Evolutionary conservation across 2,113 vertebrate genomes (phyloP).

Genomic region (Syngnathus floridae): DNA sequence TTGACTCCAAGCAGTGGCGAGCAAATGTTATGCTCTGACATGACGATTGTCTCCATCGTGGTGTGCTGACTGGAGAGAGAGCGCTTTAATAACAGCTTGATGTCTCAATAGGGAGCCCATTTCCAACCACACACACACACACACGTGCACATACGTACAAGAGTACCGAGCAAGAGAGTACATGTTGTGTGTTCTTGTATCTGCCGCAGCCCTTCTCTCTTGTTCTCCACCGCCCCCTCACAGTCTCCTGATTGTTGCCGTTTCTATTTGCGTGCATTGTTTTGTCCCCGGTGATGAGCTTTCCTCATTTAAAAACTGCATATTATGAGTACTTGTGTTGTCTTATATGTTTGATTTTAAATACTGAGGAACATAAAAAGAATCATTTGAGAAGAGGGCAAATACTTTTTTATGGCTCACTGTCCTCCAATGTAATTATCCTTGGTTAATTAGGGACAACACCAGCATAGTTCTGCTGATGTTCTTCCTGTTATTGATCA

Average conservation of each 20-base stretch:
- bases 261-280: constrained; percentile 12
- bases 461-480: too few species aligned
- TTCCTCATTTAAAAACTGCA: neutral
- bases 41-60: constrained; percentile 38
- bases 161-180: constrained; percentile 2
- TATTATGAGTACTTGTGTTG: too few species aligned
- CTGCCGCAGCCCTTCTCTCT: constrained; percentile 2
- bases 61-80: constrained; percentile 7
- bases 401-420: too few species aligned
- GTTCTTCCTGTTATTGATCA: too few species aligned
- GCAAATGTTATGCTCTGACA: constrained; percentile 21
- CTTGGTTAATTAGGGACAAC: too few species aligned
- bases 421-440: too few species aligned
- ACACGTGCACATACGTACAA: neutral
- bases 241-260: constrained; percentile 1
- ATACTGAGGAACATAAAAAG: too few species aligned
- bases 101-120: constrained; percentile 27
- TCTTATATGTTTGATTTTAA: too few species aligned
- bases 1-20: constrained; percentile 18
- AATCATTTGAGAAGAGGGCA: too few species aligned
- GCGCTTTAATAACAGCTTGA: constrained; percentile 30
- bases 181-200: constrained; percentile 14
- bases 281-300: constrained; percentile 22
- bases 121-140: constrained; percentile 3
- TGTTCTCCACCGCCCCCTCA: constrained; percentile 11